Evolutionary conservation across 2,113 vertebrate genomes (phyloP), one percentile per base, ranked within the genome.

Genomic region (Mormyrus lacerda): DNA sequence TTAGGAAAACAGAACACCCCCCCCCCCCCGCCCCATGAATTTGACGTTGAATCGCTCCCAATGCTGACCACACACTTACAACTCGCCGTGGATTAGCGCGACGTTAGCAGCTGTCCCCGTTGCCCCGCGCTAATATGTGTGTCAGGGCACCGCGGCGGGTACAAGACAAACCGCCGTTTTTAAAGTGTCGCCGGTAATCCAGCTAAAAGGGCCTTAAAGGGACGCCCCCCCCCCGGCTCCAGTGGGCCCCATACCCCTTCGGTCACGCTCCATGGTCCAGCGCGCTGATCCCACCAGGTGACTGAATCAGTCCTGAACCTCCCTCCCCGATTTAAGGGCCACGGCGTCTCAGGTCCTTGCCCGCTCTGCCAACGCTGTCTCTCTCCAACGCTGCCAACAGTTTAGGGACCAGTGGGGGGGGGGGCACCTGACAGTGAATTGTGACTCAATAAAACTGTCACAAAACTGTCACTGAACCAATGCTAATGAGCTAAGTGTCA

Each of bases 81-180:
- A 93, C 90, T 90, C 90, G 19, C 73, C 58, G 89, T 89, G 92
- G 94, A 93, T 95, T 94, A 93, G 93, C 92, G 93, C 92, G 94
- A 93, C 93, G 93, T 95, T 95, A 97, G 95, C 94, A 94, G 93
- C 96, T 95, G 95, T 93, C 91, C 88, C 27, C 90, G 65, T 92
- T 91, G 91, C 92, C 91, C 92, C 91, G 90, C 93, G 90, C 94
- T 94, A 94, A 95, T 93, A 91, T 90, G 91, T 94, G 94, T 92
- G 94, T 92, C 94, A 95, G 95, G 93, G 85, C 93, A 95, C 95
- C 95, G 94, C 92, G 91, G 86, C 24, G 85, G 93, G 94, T 93
- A 94, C 94, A 94, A 94, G 93, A 95, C 91, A 94, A 96, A 92
- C 89, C 27, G 89, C 91, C 93, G 92, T 96, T 96, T 55, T 95